Conservation (phyloP, 2,797 vertebrate genomes). For the Eremophila alpestris region DNA sequence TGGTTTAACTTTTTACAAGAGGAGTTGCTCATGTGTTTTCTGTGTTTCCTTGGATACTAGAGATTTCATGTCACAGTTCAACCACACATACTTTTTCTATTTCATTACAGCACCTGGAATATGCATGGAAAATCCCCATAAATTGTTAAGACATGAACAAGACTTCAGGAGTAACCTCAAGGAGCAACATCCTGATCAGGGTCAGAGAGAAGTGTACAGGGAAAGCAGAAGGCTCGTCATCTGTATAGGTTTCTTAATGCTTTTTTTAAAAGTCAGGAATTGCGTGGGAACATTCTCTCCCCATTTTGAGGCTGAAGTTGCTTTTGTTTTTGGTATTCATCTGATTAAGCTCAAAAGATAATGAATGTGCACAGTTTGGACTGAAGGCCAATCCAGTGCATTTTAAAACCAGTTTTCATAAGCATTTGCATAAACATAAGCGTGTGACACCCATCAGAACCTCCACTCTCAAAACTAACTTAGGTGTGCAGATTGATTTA, state of each 20-base stretch:
- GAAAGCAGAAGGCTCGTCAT: background rate
- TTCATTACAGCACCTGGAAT: background rate
- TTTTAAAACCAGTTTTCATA: background rate
- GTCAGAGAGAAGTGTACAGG: background rate
- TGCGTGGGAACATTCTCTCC: background rate
- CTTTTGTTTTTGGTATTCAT: background rate
- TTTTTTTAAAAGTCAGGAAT: background rate
- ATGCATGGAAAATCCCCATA: background rate
- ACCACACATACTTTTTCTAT: background rate
- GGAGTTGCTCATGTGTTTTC: background rate
- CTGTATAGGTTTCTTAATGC: background rate
- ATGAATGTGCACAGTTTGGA: background rate
- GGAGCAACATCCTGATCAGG: background rate
- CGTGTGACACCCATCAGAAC: background rate
- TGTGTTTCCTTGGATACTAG: slow-evolving; percentile 46
- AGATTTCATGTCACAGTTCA: background rate
- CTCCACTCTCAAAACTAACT: background rate
- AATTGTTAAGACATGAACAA: background rate
- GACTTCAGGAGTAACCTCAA: background rate
- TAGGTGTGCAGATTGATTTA: background rate
- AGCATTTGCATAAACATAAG: background rate
- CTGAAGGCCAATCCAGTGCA: background rate
- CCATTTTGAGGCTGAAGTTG: background rate
- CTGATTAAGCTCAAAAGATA: background rate
- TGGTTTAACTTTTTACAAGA: background rate